These are phyloP conservation scores for Tympanoctomys barrerae DNA, from an alignment of 2,797 vertebrate species.

Conservation along the genomic window DNA sequence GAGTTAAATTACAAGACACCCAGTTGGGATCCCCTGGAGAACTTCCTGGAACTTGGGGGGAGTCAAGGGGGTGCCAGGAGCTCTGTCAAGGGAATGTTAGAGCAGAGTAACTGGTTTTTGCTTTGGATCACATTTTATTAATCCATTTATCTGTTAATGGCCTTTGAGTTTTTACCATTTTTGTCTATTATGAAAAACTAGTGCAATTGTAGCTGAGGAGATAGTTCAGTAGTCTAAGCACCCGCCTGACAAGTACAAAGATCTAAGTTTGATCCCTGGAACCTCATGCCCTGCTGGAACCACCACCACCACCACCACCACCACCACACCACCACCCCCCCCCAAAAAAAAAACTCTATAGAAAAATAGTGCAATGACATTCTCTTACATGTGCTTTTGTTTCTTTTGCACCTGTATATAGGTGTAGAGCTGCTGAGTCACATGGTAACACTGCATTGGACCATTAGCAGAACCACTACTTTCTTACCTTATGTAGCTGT, in stretches of 20 bases:
- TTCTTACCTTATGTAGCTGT: neutral
- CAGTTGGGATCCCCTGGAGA: neutral
- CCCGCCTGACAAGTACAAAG: too few relatives aligned
- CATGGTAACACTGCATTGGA: neutral
- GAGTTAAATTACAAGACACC: neutral
- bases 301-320: too few relatives aligned
- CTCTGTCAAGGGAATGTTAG: neutral
- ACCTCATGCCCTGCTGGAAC: too few relatives aligned
- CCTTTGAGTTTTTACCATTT: neutral
- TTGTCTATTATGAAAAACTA: neutral
- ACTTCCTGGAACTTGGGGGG: neutral
- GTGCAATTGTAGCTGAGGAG: too few relatives aligned
- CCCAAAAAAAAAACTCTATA: too few relatives aligned
- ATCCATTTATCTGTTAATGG: neutral
- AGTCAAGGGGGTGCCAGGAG: neutral
- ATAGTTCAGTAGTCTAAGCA: too few relatives aligned
- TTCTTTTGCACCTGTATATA: neutral
- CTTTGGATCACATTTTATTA: neutral
- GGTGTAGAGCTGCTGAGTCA: neutral
- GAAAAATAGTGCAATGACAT: slow-evolving; percentile 2
- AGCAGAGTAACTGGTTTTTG: neutral
- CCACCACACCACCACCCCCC: too few relatives aligned
- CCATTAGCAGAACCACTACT: neutral
- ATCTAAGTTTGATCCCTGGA: too few relatives aligned
- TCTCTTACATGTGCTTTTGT: neutral